Percentiles rank a stretch among this genome's conserved stretches.
These are phyloP conservation scores for Erebia aethiops DNA, from an alignment of 2,888 invertebrate species.

Conservation along the genomic window DNA sequence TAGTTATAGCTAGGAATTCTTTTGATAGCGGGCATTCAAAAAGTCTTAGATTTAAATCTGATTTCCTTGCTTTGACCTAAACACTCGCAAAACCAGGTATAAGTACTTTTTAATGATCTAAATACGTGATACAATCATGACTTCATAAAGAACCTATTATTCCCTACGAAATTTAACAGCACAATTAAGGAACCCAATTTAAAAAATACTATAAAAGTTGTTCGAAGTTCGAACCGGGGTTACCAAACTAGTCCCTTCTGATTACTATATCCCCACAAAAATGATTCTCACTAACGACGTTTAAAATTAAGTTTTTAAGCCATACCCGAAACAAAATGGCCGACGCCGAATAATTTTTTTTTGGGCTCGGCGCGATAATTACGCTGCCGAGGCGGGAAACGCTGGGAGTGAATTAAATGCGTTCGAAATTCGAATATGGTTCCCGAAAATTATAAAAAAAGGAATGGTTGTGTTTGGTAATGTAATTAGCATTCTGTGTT, in stretches of 20 bases:
- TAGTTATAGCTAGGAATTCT: too few relatives aligned
- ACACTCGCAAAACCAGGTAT: too few relatives aligned
- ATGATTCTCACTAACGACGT: constrained; percentile 55
- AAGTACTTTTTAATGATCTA: not conserved
- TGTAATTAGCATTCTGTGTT: constrained; percentile 7
- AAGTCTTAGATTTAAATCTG: too few relatives aligned
- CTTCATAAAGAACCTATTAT: not conserved
- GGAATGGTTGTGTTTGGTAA: constrained; percentile 37
- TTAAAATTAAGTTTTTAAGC: constrained; percentile 68
- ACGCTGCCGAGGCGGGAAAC: constrained; percentile 49
- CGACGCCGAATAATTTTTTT: constrained; percentile 49
- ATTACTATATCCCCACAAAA: constrained; percentile 47
- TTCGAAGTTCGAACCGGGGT: constrained; percentile 16
- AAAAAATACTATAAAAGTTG: constrained; percentile 4
- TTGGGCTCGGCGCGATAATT: constrained; percentile 50
- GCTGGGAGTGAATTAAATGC: constrained; percentile 41
- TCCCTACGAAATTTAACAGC: not conserved
- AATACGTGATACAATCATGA: not conserved
- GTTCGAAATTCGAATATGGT: constrained; percentile 41
- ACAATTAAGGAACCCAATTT: constrained; percentile 20
- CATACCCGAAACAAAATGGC: constrained; percentile 56
- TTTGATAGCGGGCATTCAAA: too few relatives aligned
- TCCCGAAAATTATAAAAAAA: constrained; percentile 40
- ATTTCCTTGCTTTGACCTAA: too few relatives aligned
- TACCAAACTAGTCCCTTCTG: constrained; percentile 36